These are phyloP conservation scores for Parascotia fuliginaria DNA, from an alignment of 2,888 invertebrate genomes.

Conservation along the genomic window DNA sequence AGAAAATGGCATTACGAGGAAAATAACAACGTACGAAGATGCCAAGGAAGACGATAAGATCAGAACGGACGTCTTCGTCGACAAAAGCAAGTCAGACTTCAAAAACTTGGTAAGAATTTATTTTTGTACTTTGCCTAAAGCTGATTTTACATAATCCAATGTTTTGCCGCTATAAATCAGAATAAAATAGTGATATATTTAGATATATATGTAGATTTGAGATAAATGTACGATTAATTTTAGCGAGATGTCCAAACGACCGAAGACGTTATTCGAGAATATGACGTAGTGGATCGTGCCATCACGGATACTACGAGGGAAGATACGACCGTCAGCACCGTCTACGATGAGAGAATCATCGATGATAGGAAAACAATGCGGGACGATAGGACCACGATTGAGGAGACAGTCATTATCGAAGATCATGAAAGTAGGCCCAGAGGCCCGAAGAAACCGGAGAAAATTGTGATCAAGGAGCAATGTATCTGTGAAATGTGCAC, in stretches of 20 bases:
- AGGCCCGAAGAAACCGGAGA: slow-evolving; percentile 78
- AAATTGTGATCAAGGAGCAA: slow-evolving; percentile 88
- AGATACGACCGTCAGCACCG: slow-evolving; percentile 74
- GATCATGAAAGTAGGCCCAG: slow-evolving; percentile 65
- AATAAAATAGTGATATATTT: too few species aligned
- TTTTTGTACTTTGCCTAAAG: too few species aligned
- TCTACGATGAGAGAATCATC: slow-evolving; percentile 77
- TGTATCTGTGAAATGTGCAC: slow-evolving; percentile 96
- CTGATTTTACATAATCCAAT: too few species aligned
- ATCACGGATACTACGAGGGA: slow-evolving; percentile 78
- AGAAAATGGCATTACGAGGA: slow-evolving; percentile 79
- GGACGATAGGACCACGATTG: slow-evolving; percentile 73
- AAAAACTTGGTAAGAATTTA: slow-evolving; percentile 77
- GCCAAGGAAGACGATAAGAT: slow-evolving; percentile 82
- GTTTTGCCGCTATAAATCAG: too few species aligned
- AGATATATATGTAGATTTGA: neutral
- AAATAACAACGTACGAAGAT: slow-evolving; percentile 82
- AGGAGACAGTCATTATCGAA: slow-evolving; percentile 70
- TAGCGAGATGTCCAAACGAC: slow-evolving; percentile 82
- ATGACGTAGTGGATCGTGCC: slow-evolving; percentile 82
- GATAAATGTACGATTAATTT: slow-evolving; percentile 41
- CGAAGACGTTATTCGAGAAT: slow-evolving; percentile 77
- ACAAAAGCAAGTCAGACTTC: slow-evolving; percentile 82
- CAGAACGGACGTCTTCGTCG: slow-evolving; percentile 81
- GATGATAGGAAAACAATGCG: slow-evolving; percentile 78